Evolutionary conservation across 2,797 vertebrate genomes (phyloP), one percentile per base, ranked within the genome.

Genomic region (Arrhamphus sclerolepis): DNA sequence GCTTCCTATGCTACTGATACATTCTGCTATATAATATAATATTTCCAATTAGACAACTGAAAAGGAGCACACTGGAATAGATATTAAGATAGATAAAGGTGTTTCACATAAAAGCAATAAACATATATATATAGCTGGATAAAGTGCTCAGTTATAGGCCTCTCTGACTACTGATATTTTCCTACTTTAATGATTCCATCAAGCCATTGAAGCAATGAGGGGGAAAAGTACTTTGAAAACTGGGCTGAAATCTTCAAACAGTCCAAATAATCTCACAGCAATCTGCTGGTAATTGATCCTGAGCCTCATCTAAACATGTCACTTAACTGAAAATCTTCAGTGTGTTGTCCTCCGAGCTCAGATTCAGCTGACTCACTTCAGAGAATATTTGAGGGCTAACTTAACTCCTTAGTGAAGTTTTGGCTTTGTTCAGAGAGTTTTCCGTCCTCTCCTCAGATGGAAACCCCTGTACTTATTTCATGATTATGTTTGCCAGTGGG

Each of bases 381-480:
- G 56, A 56, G 59, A 66, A 72, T 68, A 60, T 63, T 62, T 66
- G 63, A 54, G 57, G 62, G 38, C 24, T 55, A 63, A 67, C 44
- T 55, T 20, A 54, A 34, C 28, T 46, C 57, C 69, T 84, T 62
- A 79, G 60, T 75, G 76, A 77, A 69, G 82, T 77, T 84, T 83
- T 85, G 86, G 79, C 81, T 62, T 67, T 68, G 39, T 77, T 69
- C 54, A 56, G 31, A 62, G 54, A 44, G 16, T 81, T 89, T 88
- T 84, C 81, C 81, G 71, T 68, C 56, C 72, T 60, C 67, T 65
- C 39, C 66, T 82, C 52, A 16, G 49, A 85, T 78, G 67, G 70
- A 87, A 83, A 81, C 24, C 67, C 70, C 64, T 69, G 59, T 69
- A 81, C 40, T 87, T 83, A 83, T 80, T 84, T 84, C 55, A 80